phyloP scores from a whole-genome alignment of 2,113 vertebrate species.

The Crotalus viridis region DNA sequence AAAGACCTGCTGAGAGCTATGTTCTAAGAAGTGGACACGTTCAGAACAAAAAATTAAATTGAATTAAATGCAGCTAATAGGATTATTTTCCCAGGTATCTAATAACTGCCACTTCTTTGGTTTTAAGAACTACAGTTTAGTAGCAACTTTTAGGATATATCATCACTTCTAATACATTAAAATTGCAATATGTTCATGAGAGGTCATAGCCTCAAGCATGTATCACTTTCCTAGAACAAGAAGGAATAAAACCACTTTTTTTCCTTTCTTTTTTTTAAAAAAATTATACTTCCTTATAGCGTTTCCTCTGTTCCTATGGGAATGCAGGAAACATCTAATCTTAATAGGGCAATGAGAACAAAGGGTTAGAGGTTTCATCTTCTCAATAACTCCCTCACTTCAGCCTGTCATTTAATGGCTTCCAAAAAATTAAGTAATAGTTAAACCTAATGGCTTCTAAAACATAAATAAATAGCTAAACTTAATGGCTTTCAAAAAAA shows the following conservation, averaged over 20 bases:
- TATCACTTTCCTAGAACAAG: neutral
- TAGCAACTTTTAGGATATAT: neutral
- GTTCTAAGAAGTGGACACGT: neutral
- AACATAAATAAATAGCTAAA: neutral
- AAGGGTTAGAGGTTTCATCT: neutral
- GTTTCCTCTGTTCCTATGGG: neutral
- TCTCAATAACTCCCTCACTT: neutral
- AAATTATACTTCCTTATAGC: neutral
- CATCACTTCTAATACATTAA: neutral
- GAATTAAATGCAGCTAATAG: neutral
- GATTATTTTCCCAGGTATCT: neutral
- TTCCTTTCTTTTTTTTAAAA: neutral
- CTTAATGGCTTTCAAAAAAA: no score
- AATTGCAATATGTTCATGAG: neutral
- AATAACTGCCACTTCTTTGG: neutral
- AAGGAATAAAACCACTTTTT: neutral
- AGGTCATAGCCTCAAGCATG: neutral
- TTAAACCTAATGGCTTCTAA: neutral
- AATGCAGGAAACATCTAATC: neutral
- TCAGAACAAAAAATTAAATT: neutral
- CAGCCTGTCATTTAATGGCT: neutral
- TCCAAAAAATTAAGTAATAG: neutral
- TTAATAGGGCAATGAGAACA: neutral
- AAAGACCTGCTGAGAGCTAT: neutral
- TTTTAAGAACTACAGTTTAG: neutral